These are phyloP conservation scores for Phthorimaea operculella DNA, from an alignment of 1,140 invertebrate genomes.

Conservation along the genomic window DNA sequence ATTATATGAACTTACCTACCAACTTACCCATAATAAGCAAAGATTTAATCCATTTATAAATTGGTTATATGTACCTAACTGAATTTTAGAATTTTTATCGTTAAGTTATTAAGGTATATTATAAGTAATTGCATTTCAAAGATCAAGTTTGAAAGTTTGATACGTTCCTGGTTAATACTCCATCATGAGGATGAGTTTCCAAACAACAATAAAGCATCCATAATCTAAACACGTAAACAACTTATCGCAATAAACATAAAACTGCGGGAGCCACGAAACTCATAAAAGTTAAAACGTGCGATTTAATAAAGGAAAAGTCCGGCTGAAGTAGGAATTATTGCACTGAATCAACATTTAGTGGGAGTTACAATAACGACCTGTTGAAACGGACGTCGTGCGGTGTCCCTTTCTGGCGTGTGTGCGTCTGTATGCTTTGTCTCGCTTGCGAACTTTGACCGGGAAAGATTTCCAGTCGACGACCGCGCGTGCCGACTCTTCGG, in stretches of 20 bases:
- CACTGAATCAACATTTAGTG: conserved; percentile 55
- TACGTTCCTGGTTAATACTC: neutral
- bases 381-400: conserved; percentile 43
- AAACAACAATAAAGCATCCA: conserved; percentile 4
- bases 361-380: conserved; percentile 62
- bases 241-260: neutral
- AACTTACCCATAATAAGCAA: no score
- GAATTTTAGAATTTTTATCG: no score
- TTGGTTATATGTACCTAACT: no score
- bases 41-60: no score
- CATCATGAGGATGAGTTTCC: neutral
- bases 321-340: conserved; percentile 53
- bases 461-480: conserved; percentile 34
- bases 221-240: conserved; percentile 5
- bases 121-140: no score
- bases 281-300: conserved; percentile 32
- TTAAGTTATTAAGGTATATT: no score
- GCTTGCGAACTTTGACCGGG: conserved; percentile 13
- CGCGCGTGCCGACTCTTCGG: conserved; percentile 45
- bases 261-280: conserved; percentile 4
- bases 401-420: conserved; percentile 34
- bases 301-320: conserved; percentile 45
- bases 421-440: conserved; percentile 36
- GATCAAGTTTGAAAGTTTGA: no score
- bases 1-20: no score